Evolutionary conservation across 2,888 invertebrate genomes (phyloP), one percentile per base, ranked within the genome.

Genomic region (Bellardia pandia): DNA sequence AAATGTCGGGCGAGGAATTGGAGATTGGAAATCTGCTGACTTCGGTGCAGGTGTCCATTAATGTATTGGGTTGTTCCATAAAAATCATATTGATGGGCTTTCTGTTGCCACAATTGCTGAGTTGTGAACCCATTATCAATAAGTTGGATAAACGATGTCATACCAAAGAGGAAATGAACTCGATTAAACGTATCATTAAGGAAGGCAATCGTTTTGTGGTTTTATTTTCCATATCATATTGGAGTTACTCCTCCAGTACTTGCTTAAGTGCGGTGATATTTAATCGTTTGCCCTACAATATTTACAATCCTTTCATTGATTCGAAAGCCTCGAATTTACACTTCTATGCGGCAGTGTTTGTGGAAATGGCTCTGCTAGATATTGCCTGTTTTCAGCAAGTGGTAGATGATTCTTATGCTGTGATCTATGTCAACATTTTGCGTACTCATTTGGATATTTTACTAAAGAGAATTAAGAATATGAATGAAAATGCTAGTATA

Each of bases 341-440:
- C 6, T 90, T 90, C 75, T 64, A 80, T 53, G 30, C 77, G 5
- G 86, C 62, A 9, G 86, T 85, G 30, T 69, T 85, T 23, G 81
- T 88, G 7, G 90, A 90, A 69, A 88, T 89, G 62, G 2, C 69
- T 0, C 53, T 88, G 0, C 77, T 90, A 3, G 85, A 88, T 71
- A 37, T 88, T 3, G 89, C 89, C 4, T 89, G 89, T 53, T 89
- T 87, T 9, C 90, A 90, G 77, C 89, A 90, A 30, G 88, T 89
- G 7, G 89, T 89, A 11, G 88, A 86, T 60, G 90, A 90, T 77
- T 86, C 89, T 0, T 90, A 90, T 82, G 79, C 88, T 2, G 89
- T 89, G 1, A 88, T 90, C 4, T 90, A 89, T 86, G 84, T 89
- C 3, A 75, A 48, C 33, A 89, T 90, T 48, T 74, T 90, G 13